Evolutionary conservation across 2,888 invertebrate species (phyloP).

Genomic region (Acleris literana): DNA sequence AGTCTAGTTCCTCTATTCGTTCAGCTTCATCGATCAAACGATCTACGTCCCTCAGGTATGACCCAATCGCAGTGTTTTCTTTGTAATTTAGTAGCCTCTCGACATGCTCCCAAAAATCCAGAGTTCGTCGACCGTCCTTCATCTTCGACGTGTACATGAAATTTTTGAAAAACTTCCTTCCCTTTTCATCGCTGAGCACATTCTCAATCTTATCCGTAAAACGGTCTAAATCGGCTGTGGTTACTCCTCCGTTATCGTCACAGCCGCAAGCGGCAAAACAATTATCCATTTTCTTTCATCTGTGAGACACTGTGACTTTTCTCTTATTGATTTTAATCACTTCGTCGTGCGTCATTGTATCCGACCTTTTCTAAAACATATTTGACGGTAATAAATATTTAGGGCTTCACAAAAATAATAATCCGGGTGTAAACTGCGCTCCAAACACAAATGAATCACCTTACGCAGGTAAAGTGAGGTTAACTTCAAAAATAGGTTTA

Average conservation of each 20-base stretch:
- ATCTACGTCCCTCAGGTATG: conserved; percentile 64
- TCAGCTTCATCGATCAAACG: conserved; percentile 69
- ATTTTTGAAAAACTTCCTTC: conserved; percentile 72
- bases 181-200: conserved; percentile 75
- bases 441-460: conserved; percentile 56
- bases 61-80: conserved; percentile 61
- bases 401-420: conserved; percentile 12
- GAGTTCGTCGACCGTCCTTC: conserved; percentile 63
- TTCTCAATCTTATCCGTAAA: conserved; percentile 80
- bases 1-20: conserved; percentile 72
- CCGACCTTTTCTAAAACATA: conserved; percentile 2
- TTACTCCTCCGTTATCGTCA: conserved; percentile 70
- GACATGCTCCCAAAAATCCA: conserved; percentile 73
- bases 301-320: conserved; percentile 49
- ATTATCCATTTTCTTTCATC: conserved; percentile 73
- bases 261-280: conserved; percentile 78
- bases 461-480: conserved; percentile 67
- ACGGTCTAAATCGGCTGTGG: conserved; percentile 77
- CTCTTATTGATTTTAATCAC: conserved; percentile 62
- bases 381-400: conserved; percentile 8
- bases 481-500: conserved; percentile 73
- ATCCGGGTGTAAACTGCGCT: conserved; percentile 10
- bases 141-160: conserved; percentile 75
- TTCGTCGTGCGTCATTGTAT: conserved; percentile 20
- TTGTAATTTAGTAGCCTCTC: conserved; percentile 65